Evolutionary conservation across 2,113 vertebrate genomes (phyloP), one percentile per base, ranked within the genome.

Genomic region (Myiagra hebetior): DNA sequence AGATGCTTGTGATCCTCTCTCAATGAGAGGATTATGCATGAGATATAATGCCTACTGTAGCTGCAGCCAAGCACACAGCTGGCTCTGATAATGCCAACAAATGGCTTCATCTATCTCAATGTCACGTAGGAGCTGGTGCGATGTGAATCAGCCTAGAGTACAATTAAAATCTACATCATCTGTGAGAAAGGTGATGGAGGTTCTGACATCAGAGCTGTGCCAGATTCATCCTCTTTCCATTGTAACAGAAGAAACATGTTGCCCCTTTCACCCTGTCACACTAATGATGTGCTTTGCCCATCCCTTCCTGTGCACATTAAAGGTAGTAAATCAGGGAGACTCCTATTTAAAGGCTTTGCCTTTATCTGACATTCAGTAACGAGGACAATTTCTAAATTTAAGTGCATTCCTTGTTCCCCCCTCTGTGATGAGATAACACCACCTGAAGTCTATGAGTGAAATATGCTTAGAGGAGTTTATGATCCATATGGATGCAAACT

Each of bases 61-160:
- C 96, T 96, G 90, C 93, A 97, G 98, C 98, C 98, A 98, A 98
- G 97, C 98, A 98, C 98, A 98, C 99, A 99, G 98, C 98, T 98
- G 98, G 98, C 98, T 98, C 98, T 98, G 98, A 98, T 98, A 98
- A 99, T 98, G 98, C 98, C 98, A 98, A 98, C 97, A 98, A 98
- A 98, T 98, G 98, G 98, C 98, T 98, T 98, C 98, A 98, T 99
- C 98, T 98, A 98, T 98, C 98, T 98, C 98, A 98, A 96, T 98
- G 98, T 98, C 98, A 98, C 97, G 97, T 98, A 98, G 98, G 98
- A 98, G 97, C 98, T 98, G 96, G 91, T 92, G 98, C 83, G 89
- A 97, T 87, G 96, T 96, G 95, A 97, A 98, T 97, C 96, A 95
- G 97, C 97, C 97, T 91, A 3, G 85, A 97, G 94, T 98, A 98